Percentiles rank a stretch among this genome's conserved stretches.
Evolutionary conservation across 30 jellyfish, hydroid and myxozoan genomes (phyloP).

Genomic region (Clytia hemisphaerica): DNA sequence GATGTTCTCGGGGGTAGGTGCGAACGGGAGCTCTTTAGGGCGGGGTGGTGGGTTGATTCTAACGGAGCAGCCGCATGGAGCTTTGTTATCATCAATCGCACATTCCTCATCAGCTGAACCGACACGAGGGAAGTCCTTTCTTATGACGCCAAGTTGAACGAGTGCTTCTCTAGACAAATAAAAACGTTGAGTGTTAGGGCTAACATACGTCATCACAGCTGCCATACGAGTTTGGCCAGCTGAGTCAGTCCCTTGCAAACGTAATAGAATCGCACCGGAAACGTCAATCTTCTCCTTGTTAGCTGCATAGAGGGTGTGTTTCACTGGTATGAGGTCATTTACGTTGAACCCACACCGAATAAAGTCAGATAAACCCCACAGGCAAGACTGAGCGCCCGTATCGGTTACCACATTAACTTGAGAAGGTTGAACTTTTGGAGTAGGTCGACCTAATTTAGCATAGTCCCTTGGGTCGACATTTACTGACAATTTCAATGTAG

Average conservation of each 20-base stretch:
- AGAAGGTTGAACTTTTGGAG: constrained; percentile 10
- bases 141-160: constrained; percentile 23
- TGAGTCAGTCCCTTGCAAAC: not conserved
- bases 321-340: not conserved
- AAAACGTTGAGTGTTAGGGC: not conserved
- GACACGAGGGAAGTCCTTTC: not conserved
- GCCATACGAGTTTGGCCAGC: constrained; percentile 5
- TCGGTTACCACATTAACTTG: not conserved
- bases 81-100: not conserved
- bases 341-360: not conserved
- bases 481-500: not conserved
- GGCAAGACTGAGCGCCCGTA: constrained; percentile 4
- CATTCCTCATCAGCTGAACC: constrained; percentile 17
- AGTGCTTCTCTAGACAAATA: constrained; percentile 16
- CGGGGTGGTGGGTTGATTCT: not conserved
- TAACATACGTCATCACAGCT: constrained; percentile 8
- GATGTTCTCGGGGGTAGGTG: not conserved
- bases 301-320: constrained; percentile 9
- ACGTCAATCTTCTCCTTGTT: not conserved
- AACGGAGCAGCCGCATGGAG: too few species aligned
- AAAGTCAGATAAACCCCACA: not conserved
- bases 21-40: not conserved
- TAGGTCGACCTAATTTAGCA: not conserved
- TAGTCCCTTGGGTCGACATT: constrained; percentile 2
- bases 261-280: constrained; percentile 12